A percentile compares a stretch with the other conserved stretches of the same genome.
These are phyloP conservation scores for Stigmatopora nigra DNA, from an alignment of 2,113 vertebrate species.

Conservation along the genomic window DNA sequence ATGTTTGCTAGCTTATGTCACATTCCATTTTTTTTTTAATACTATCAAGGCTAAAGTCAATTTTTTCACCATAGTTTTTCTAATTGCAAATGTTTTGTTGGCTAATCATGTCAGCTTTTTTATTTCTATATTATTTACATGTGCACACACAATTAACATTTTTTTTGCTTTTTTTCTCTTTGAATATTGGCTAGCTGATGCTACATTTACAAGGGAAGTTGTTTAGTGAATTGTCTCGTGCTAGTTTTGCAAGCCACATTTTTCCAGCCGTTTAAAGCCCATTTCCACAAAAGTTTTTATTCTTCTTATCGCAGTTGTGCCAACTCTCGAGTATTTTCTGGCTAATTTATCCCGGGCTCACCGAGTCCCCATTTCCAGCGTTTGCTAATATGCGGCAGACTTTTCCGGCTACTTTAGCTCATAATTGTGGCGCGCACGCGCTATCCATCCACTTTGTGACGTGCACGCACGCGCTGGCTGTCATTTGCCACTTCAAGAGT, in stretches of 20 bases:
- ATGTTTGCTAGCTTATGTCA: neutral
- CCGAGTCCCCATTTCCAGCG: neutral
- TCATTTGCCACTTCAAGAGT: conserved; percentile 54
- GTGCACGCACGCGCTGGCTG: conserved; percentile 15
- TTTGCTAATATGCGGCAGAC: neutral
- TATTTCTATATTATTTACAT: too few relatives aligned
- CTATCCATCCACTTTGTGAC: neutral
- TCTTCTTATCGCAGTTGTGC: too few relatives aligned
- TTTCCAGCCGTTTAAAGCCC: too few relatives aligned
- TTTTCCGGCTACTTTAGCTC: neutral
- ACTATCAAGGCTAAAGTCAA: too few relatives aligned
- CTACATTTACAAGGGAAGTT: too few relatives aligned
- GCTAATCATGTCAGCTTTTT: neutral
- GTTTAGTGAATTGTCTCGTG: too few relatives aligned
- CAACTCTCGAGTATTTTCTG: neutral
- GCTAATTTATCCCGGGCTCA: neutral
- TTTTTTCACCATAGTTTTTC: too few relatives aligned
- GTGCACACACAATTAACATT: neutral
- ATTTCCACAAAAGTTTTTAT: too few relatives aligned
- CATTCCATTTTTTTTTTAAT: neutral
- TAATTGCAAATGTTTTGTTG: too few relatives aligned
- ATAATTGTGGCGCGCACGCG: neutral
- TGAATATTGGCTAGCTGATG: too few relatives aligned
- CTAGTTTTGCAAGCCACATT: too few relatives aligned
- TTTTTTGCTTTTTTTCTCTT: neutral